Evolutionary conservation across 2,113 vertebrate genomes (phyloP).

Genomic region (Ammodytes dubius): DNA sequence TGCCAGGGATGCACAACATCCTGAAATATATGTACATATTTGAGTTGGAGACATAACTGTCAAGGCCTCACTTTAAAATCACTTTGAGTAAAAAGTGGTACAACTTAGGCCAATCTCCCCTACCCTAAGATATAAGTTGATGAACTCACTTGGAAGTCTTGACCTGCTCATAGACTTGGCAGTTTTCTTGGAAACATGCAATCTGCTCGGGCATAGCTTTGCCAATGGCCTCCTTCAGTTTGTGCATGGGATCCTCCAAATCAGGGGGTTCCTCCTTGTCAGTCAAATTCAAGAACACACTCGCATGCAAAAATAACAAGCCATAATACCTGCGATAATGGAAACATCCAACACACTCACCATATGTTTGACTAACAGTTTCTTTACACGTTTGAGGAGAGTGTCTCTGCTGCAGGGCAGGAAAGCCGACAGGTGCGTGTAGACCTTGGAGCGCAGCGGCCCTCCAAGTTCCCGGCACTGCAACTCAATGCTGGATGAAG

Average conservation of each 20-base stretch:
- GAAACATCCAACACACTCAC: slow-evolving; percentile 73
- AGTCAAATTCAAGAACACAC: slow-evolving; percentile 28
- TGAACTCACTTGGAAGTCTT: slow-evolving; percentile 89
- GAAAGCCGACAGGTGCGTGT: slow-evolving; percentile 91
- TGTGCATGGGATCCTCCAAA: slow-evolving; percentile 88
- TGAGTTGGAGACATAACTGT: too few relatives aligned
- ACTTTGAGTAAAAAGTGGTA: too few relatives aligned
- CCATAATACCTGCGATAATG: accelerated
- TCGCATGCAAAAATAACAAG: background rate
- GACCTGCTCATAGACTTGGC: slow-evolving; percentile 88
- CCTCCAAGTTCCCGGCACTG: slow-evolving; percentile 89
- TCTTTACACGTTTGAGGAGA: slow-evolving; percentile 90
- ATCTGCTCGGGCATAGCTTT: slow-evolving; percentile 94
- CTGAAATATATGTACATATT: too few relatives aligned
- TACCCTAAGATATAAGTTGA: background rate
- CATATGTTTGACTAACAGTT: slow-evolving; percentile 87
- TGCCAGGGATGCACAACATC: too few relatives aligned
- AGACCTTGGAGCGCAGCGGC: slow-evolving; percentile 90
- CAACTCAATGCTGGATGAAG: slow-evolving; percentile 87
- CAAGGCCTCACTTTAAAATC: too few relatives aligned
- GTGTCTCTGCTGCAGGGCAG: slow-evolving; percentile 95
- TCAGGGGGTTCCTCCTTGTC: slow-evolving; percentile 84
- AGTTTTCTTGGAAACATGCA: slow-evolving; percentile 88
- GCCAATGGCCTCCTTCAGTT: slow-evolving; percentile 90
- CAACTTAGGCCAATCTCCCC: too few relatives aligned